These are phyloP conservation scores for Plebejus anna DNA, from an alignment of 2,888 invertebrate genomes.

Conservation along the genomic window DNA sequence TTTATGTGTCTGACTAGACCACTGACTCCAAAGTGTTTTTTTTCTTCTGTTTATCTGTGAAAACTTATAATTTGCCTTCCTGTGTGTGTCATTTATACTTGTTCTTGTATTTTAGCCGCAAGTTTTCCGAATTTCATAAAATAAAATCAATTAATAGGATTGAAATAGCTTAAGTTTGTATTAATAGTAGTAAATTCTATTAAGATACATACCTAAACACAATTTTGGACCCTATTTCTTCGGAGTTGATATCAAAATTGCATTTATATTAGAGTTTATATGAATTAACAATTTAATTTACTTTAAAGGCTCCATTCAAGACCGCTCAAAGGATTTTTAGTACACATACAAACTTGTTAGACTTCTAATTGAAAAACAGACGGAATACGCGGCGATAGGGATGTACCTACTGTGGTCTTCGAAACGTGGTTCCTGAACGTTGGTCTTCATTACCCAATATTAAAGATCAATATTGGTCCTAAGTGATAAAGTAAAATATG, in stretches of 20 bases:
- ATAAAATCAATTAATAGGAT: not conserved
- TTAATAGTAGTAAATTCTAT: not conserved
- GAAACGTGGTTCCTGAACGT: not conserved
- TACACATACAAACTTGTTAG: slow-evolving; percentile 29
- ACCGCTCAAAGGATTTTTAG: slow-evolving; percentile 28
- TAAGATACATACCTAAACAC: not conserved
- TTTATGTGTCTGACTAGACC: no score
- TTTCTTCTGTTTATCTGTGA: no score
- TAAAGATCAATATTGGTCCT: no score
- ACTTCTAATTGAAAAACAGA: slow-evolving; percentile 30
- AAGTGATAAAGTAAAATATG: no score
- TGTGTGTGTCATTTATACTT: no score
- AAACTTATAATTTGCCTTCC: no score
- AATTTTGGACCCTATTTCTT: not conserved
- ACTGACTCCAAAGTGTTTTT: no score
- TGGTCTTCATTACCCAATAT: not conserved
- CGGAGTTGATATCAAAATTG: not conserved
- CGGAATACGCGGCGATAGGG: not conserved
- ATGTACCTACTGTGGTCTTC: not conserved
- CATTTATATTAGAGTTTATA: not conserved
- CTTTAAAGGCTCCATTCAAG: slow-evolving; percentile 21
- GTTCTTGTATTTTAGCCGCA: no score
- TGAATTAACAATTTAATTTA: slow-evolving; percentile 28
- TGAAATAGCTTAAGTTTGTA: not conserved
- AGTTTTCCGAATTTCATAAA: no score